These are phyloP conservation scores for Umimayanthus chanpuru DNA, from an alignment of 92 coral and sea anemone genomes.

Conservation along the genomic window DNA sequence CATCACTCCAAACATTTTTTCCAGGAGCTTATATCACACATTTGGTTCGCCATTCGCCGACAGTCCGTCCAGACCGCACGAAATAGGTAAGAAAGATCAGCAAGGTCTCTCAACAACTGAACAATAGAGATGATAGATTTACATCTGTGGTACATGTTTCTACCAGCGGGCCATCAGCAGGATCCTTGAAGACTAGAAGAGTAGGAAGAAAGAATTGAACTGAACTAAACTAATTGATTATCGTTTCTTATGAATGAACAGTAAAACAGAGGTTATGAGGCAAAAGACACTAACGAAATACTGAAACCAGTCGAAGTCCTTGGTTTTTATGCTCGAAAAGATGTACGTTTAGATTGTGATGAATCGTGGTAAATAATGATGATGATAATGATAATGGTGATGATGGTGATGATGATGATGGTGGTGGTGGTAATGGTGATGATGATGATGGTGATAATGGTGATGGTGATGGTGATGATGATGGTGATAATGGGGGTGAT, in stretches of 20 bases:
- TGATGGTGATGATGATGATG: not conserved
- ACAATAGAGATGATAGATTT: not conserved
- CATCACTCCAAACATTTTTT: not conserved
- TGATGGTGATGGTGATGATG: not conserved
- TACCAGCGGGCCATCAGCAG: too few species aligned
- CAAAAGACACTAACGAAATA: too few species aligned
- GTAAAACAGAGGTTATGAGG: too few species aligned
- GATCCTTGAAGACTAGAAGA: too few species aligned
- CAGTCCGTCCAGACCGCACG: constrained; percentile 97
- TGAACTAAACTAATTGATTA: too few species aligned
- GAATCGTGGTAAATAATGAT: not conserved
- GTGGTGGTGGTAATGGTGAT: not conserved
- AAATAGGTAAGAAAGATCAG: constrained; percentile 73
- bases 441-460: not conserved
- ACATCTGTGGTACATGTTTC: too few species aligned
- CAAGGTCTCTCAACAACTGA: not conserved
- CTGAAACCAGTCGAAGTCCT: too few species aligned
- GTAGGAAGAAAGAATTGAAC: too few species aligned
- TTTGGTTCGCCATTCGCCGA: constrained; percentile 99
- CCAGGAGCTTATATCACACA: constrained; percentile 95
- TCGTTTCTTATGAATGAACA: too few species aligned
- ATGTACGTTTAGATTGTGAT: not conserved
- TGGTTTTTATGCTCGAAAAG: not conserved
- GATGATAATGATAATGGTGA: not conserved
- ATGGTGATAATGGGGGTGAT: not conserved